These are phyloP conservation scores for Notolepis coatsorum DNA, from an alignment of 2,797 vertebrate species.

Conservation along the genomic window DNA sequence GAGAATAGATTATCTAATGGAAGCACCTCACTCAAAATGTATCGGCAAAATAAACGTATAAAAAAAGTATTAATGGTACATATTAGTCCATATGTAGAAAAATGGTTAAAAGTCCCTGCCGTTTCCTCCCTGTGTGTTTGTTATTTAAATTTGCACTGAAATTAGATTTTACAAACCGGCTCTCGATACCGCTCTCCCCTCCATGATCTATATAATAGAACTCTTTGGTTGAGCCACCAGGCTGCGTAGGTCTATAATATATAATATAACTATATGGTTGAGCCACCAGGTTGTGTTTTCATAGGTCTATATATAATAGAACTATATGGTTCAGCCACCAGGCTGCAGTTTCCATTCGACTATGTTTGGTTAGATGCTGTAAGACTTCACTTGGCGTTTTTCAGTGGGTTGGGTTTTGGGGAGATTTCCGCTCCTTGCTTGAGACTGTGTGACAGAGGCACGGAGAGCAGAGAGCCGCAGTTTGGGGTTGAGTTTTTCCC, in stretches of 20 bases:
- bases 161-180: slow-evolving; percentile 44
- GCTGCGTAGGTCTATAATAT: too few species aligned
- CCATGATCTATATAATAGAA: too few species aligned
- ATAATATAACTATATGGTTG: too few species aligned
- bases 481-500: slow-evolving; percentile 34
- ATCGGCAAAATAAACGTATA: background rate
- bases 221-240: too few species aligned
- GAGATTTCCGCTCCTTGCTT: slow-evolving; percentile 55
- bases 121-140: background rate
- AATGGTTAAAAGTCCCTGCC: background rate
- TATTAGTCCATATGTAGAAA: background rate
- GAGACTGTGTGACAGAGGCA: slow-evolving; percentile 33
- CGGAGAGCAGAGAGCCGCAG: slow-evolving; percentile 25
- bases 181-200: background rate
- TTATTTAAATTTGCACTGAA: slow-evolving; percentile 19
- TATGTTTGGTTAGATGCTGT: slow-evolving; percentile 22
- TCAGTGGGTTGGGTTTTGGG: slow-evolving; percentile 22
- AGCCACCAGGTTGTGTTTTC: too few species aligned
- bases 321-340: too few species aligned
- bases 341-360: slow-evolving; percentile 43
- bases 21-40: background rate
- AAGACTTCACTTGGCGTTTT: slow-evolving; percentile 14
- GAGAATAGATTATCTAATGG: background rate
- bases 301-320: too few species aligned
- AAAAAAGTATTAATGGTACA: background rate